Evolutionary conservation across 2,113 vertebrate species (phyloP).

Genomic region (Gobio gobio): DNA sequence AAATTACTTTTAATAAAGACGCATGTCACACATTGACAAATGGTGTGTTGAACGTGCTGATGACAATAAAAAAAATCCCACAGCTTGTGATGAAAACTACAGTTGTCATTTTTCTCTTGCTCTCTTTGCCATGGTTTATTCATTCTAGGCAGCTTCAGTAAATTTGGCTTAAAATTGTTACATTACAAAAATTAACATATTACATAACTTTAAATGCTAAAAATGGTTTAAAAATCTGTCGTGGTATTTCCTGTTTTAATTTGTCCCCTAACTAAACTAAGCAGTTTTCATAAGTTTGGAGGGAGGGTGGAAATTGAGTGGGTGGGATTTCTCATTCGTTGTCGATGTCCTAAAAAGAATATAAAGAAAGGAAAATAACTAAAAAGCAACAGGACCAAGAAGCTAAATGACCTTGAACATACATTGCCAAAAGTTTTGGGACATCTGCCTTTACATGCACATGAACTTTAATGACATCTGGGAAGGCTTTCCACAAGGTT

Average conservation of each 20-base stretch:
- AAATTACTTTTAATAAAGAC: conserved; percentile 89
- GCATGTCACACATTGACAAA: conserved; percentile 89
- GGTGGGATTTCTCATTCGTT: too few species aligned
- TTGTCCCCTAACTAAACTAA: neutral
- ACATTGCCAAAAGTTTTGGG: too few species aligned
- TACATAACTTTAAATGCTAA: neutral
- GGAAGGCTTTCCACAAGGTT: too few species aligned
- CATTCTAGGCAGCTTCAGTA: neutral
- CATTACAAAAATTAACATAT: too few species aligned
- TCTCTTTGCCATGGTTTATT: neutral
- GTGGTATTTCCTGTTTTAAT: neutral
- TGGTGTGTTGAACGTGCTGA: conserved; percentile 88
- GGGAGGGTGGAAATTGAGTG: too few species aligned
- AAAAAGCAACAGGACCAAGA: too few species aligned
- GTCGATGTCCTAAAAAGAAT: too few species aligned
- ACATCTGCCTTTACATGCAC: too few species aligned
- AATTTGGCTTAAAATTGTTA: neutral
- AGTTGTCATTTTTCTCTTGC: neutral
- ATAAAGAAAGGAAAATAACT: too few species aligned
- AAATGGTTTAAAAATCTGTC: neutral
- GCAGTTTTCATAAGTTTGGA: too few species aligned
- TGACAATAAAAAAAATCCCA: conserved; percentile 84
- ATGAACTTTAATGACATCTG: too few species aligned
- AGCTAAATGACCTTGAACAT: too few species aligned
- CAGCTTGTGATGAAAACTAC: conserved; percentile 77